phyloP scores from a whole-genome alignment of 1,140 invertebrate genomes.

The Bombus balteatus region DNA sequence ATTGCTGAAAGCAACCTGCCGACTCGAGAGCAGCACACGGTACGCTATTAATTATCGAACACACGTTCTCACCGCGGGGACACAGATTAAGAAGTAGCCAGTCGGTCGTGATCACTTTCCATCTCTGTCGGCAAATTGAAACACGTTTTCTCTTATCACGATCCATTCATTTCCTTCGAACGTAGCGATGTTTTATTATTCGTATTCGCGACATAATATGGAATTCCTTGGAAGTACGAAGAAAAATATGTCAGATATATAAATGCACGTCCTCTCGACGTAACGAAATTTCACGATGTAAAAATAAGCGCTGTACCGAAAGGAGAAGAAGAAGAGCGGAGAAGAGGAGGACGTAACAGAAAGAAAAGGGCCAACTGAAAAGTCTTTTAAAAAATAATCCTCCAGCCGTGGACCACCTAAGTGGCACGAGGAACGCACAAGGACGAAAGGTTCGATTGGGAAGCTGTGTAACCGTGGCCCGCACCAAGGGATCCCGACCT shows the following conservation, averaged over 20 bases:
- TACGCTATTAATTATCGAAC: slow-evolving; percentile 31
- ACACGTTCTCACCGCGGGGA: not conserved
- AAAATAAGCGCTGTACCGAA: slow-evolving; percentile 45
- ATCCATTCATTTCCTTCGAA: slow-evolving; percentile 7
- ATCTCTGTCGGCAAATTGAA: slow-evolving; percentile 19
- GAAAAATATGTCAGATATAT: not conserved
- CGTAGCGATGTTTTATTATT: not conserved
- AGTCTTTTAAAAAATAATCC: slow-evolving; percentile 69
- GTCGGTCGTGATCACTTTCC: not conserved
- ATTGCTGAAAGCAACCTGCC: slow-evolving; percentile 4
- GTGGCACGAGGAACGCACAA: slow-evolving; percentile 55
- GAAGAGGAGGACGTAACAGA: slow-evolving; percentile 66
- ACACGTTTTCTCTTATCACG: slow-evolving; percentile 8
- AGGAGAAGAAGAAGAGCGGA: slow-evolving; percentile 24
- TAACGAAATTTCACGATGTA: not conserved
- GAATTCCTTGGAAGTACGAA: not conserved
- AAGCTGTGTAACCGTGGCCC: slow-evolving; percentile 31
- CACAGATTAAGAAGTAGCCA: slow-evolving; percentile 26
- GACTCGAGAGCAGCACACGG: not conserved
- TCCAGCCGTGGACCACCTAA: slow-evolving; percentile 68
- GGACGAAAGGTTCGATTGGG: not conserved
- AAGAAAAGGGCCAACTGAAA: slow-evolving; percentile 66
- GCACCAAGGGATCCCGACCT: slow-evolving; percentile 35
- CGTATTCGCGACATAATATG: not conserved
- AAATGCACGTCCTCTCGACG: too few species aligned